A percentile compares a stretch with the other conserved stretches of the same genome.
These are phyloP conservation scores for Xylocampa areola DNA, from an alignment of 2,888 invertebrate genomes.

Conservation along the genomic window DNA sequence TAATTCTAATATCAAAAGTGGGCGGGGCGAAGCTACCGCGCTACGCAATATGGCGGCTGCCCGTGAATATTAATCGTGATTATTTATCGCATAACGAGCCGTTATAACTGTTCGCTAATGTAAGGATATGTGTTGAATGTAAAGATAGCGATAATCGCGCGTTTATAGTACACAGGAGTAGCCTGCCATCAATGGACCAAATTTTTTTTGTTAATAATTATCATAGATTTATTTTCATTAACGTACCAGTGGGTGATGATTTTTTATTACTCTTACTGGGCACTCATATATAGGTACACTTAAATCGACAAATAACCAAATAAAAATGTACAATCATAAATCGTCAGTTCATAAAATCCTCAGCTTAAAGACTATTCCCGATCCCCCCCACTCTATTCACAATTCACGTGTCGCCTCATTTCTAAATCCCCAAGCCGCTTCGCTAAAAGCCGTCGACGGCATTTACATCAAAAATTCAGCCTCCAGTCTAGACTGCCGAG, in stretches of 20 bases:
- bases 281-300: too few relatives aligned
- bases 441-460: conserved; percentile 71
- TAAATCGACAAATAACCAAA: neutral
- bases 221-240: too few relatives aligned
- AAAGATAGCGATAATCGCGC: conserved; percentile 45
- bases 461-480: conserved; percentile 75
- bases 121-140: conserved; percentile 61
- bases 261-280: too few relatives aligned
- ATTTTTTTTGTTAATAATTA: too few relatives aligned
- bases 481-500: conserved; percentile 61
- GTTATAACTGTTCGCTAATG: conserved; percentile 59
- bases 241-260: too few relatives aligned
- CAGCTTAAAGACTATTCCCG: conserved; percentile 25
- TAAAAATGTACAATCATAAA: conserved; percentile 1
- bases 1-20: conserved; percentile 73
- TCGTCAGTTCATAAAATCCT: neutral
- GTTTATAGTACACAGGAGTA: conserved; percentile 42
- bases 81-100: conserved; percentile 76
- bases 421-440: conserved; percentile 48
- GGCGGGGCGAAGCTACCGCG: conserved; percentile 78
- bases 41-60: conserved; percentile 77
- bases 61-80: conserved; percentile 76
- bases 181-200: conserved; percentile 19
- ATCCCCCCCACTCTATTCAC: conserved; percentile 45
- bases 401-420: conserved; percentile 58